Evolutionary conservation across 2,797 vertebrate genomes (phyloP).

Genomic region (Paratrypauchen microcephalus): DNA sequence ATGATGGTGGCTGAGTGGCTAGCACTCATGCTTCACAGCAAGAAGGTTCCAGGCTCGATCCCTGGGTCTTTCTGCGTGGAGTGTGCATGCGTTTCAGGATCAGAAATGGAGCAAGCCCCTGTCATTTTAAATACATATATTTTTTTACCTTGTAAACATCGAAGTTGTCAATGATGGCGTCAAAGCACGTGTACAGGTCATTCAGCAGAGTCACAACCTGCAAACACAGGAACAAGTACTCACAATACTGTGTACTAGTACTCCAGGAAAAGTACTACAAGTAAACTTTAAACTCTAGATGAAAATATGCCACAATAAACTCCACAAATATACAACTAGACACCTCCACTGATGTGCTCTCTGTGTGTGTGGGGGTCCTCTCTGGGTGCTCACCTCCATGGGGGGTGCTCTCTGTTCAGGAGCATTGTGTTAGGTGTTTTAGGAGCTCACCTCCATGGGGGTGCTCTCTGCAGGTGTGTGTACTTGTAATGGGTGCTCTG

Average conservation of each 20-base stretch:
- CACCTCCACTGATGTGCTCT: not conserved
- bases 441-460: not conserved
- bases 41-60: too few species aligned
- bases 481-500: not conserved
- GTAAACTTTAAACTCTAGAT: too few species aligned
- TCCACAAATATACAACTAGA: too few species aligned
- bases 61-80: too few species aligned
- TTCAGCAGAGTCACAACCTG: conserved; percentile 94
- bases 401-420: conserved; percentile 96
- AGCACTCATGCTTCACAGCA: too few species aligned
- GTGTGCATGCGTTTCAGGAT: too few species aligned
- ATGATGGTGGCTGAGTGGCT: too few species aligned
- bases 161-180: conserved; percentile 97
- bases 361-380: not conserved
- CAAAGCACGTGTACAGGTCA: conserved; percentile 95
- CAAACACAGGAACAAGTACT: not conserved
- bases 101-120: too few species aligned
- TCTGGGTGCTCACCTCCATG: conserved; percentile 78
- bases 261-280: not conserved
- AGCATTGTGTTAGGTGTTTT: too few species aligned
- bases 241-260: not conserved
- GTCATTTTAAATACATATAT: too few species aligned
- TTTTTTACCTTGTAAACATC: conserved; percentile 92
- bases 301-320: too few species aligned
- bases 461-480: not conserved